phyloP scores from a whole-genome alignment of 2,113 vertebrate genomes.

The Myxocyprinus asiaticus region DNA sequence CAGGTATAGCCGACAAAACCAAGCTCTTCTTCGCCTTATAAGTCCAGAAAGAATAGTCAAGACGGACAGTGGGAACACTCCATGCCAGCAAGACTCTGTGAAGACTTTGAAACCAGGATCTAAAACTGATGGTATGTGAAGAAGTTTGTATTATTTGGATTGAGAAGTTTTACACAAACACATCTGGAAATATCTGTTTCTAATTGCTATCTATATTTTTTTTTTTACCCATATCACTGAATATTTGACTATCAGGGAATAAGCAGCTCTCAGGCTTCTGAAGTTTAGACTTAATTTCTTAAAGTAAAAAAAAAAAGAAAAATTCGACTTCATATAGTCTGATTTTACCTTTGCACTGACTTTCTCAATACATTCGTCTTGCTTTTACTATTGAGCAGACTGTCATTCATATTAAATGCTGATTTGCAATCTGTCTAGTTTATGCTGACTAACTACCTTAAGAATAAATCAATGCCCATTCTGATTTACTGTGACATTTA shows the following conservation, averaged over 20 bases:
- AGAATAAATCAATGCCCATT: constrained; percentile 9
- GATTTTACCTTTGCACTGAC: too few species aligned
- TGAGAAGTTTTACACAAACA: too few species aligned
- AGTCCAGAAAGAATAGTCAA: constrained; percentile 19
- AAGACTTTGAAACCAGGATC: constrained; percentile 19
- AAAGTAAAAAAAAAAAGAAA: too few species aligned
- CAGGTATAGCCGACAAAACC: constrained; percentile 17
- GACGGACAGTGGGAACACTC: not conserved
- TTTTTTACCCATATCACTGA: not conserved
- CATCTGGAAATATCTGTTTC: not conserved
- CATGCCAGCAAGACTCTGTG: constrained; percentile 3
- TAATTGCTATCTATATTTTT: not conserved
- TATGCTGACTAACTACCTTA: constrained; percentile 47
- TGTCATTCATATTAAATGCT: not conserved
- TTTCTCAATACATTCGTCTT: not conserved
- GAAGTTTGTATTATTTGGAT: too few species aligned
- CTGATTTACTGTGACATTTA: constrained; percentile 16
- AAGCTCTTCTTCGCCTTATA: constrained; percentile 12
- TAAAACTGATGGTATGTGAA: constrained; percentile 35
- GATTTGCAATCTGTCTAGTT: constrained; percentile 36
- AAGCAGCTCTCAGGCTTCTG: not conserved
- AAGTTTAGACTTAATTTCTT: not conserved
- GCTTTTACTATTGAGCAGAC: constrained; percentile 28
- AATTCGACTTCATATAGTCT: too few species aligned
- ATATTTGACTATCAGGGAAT: not conserved